Evolutionary conservation across 2,888 invertebrate species (phyloP).

Genomic region (Eupsilia transversa): DNA sequence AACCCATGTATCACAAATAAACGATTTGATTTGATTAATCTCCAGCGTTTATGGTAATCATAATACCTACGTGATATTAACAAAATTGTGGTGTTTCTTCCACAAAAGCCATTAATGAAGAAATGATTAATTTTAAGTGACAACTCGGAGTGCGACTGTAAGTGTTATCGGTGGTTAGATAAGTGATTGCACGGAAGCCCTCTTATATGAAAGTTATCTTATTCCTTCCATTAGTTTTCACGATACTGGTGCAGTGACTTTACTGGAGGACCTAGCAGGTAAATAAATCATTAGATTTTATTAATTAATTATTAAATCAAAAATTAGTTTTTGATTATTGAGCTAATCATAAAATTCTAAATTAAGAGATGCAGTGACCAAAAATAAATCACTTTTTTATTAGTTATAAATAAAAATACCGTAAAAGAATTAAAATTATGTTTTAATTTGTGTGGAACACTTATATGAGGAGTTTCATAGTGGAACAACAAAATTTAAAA

Average conservation of each 20-base stretch:
- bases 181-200: slow-evolving; percentile 12
- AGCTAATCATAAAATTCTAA: neutral
- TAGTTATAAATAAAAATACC: neutral
- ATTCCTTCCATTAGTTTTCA: slow-evolving; percentile 30
- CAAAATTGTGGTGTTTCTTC: neutral
- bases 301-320: neutral
- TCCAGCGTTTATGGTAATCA: neutral
- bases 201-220: slow-evolving; percentile 41
- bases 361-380: neutral
- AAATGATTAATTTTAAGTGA: neutral
- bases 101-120: neutral
- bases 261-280: slow-evolving; percentile 10
- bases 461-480: neutral
- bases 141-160: neutral
- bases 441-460: neutral
- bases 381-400: neutral
- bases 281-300: neutral
- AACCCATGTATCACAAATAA: too few relatives aligned
- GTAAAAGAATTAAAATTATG: neutral
- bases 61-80: neutral
- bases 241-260: slow-evolving; percentile 25
- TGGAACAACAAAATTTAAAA: neutral
- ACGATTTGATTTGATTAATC: too few relatives aligned
- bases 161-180: slow-evolving; percentile 37
- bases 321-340: neutral